A percentile compares a stretch with the other conserved stretches of the same genome.
Conservation (phyloP, 2,888 invertebrate genomes). For the Acrobasis suavella region DNA sequence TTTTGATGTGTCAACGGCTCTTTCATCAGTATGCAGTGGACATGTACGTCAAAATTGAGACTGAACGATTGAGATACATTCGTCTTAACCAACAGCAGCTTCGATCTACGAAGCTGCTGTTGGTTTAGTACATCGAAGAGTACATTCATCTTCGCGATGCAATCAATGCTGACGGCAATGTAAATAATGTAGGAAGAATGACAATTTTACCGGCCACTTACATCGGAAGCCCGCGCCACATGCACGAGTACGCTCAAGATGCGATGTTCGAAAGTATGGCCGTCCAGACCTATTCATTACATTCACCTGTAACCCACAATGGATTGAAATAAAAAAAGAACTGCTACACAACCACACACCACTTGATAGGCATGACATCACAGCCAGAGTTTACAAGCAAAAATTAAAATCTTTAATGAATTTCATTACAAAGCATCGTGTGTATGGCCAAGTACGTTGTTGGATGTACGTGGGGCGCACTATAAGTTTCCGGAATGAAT, state of each 20-base stretch:
- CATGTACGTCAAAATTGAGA: conserved; percentile 27
- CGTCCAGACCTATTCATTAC: too few relatives aligned
- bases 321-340: too few relatives aligned
- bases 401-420: conserved; percentile 35
- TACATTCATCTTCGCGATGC: conserved; percentile 18
- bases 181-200: conserved; percentile 19
- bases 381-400: conserved; percentile 6
- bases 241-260: conserved; percentile 29
- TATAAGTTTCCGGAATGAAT: too few relatives aligned
- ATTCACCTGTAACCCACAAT: conserved; percentile 1
- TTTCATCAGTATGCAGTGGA: not conserved
- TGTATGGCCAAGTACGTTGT: conserved; percentile 33
- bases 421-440: conserved; percentile 31
- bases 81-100: conserved; percentile 17
- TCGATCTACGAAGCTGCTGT: too few relatives aligned
- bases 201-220: conserved; percentile 37
- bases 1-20: conserved; percentile 23
- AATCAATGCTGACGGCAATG: too few relatives aligned
- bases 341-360: too few relatives aligned
- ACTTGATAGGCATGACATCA: too few relatives aligned
- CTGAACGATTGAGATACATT: conserved; percentile 26
- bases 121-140: too few relatives aligned
- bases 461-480: too few relatives aligned
- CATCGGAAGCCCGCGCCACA: conserved; percentile 28
- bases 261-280: too few relatives aligned